A percentile compares a stretch with the other conserved stretches of the same genome.
Conservation (phyloP, 2,113 vertebrate species). For the Gila orcuttii region DNA sequence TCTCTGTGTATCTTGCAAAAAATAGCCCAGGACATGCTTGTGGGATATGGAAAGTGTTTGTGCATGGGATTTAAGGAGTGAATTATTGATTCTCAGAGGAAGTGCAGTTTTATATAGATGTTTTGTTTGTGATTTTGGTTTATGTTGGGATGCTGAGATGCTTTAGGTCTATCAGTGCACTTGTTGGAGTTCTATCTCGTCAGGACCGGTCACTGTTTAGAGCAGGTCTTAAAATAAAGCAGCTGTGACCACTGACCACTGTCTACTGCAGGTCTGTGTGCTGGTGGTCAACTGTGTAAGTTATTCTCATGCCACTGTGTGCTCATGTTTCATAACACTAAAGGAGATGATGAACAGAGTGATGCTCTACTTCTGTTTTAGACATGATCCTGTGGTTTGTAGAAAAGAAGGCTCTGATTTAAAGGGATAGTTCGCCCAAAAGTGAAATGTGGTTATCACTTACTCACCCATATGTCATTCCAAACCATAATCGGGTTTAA, state of each 20-base stretch:
- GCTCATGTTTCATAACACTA: slow-evolving; percentile 9
- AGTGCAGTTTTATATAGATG: slow-evolving; percentile 14
- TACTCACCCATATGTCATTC: background rate
- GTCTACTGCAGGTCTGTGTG: background rate
- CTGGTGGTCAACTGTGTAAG: background rate
- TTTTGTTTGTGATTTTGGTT: slow-evolving; percentile 5
- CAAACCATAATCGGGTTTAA: background rate
- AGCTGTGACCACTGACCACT: background rate
- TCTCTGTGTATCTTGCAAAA: slow-evolving; percentile 19
- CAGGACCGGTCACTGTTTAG: background rate
- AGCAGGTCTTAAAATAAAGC: slow-evolving; percentile 8
- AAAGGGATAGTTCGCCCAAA: background rate
- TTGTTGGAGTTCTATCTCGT: background rate
- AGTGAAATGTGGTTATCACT: background rate
- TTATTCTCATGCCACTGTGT: background rate
- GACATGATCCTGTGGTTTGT: background rate
- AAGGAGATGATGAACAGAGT: background rate
- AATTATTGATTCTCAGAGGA: slow-evolving; percentile 25
- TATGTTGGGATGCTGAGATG: background rate
- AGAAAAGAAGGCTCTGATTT: background rate
- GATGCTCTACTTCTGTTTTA: background rate
- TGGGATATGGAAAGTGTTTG: slow-evolving; percentile 21
- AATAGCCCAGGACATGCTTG: slow-evolving; percentile 25
- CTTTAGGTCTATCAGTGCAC: background rate
- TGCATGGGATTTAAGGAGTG: background rate